Evolutionary conservation across 2,888 invertebrate species (phyloP), one percentile per base, ranked within the genome.

Genomic region (Mantis religiosa): DNA sequence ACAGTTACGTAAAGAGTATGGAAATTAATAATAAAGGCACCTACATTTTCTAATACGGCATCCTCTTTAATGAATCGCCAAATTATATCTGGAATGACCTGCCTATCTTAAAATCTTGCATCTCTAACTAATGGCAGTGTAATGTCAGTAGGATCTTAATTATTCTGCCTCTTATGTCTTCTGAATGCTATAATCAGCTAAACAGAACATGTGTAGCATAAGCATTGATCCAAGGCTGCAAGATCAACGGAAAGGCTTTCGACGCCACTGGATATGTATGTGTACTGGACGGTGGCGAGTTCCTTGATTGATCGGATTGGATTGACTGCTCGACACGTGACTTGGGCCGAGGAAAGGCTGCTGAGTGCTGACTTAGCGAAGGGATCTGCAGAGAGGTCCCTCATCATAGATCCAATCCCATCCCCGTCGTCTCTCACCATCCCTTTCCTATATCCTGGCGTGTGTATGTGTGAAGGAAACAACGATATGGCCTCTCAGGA

Each of bases 271-370:
- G 54, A 71, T 71, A 71, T 71, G 54, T 71, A 71, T 71, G 54
- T 71, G 54, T 20, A 71, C 25, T 71, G 54, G 54, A 20, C 54
- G 54, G 54, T 71, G 54, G 54, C 86, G 25, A 34, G 87, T 82
- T 41, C 28, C 82, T 82, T 87, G 87, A 87, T 87, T 87, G 87
- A 87, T 87, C 87, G 87, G 82, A 87, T 87, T 87, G 87, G 87
- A 87, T 87, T 87, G 87, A 82, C 87, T 87, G 27, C 6, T 87
- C 34, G 82, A 87, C 87, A 34, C 87, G 87, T 87, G 87, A 87
- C 87, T 82, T 82, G 87, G 82, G 34, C 27, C 6, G 82, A 14
- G n/a, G 87, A 82, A 34, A 27, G 28, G 81, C 41, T 71, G 71
- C 81, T 34, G 54, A 71, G 82, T 82, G 82, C 82, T 87, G 87